Evolutionary conservation across 2,797 vertebrate genomes (phyloP), one percentile per base, ranked within the genome.

Genomic region (Taenioides sp.): DNA sequence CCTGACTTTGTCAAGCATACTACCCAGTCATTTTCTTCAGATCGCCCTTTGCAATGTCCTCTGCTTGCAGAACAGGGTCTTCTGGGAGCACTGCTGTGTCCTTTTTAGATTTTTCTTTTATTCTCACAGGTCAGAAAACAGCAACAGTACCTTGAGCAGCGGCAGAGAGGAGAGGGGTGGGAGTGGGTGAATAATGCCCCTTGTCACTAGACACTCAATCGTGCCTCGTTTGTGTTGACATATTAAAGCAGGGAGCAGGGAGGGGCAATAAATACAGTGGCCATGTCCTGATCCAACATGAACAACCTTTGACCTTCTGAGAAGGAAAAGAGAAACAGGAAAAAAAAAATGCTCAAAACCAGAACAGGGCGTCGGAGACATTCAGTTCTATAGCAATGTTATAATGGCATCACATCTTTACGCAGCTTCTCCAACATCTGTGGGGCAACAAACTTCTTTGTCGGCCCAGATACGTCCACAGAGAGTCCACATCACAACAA

Each of bases 201-300:
- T 65, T 91, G 89, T 92, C 87, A 78, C 40, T 65, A 85, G 76
- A 88, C 86, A 87, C 89, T 93, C 92, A 90, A 91, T 92, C 85
- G 82, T 89, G 70, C 75, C 87, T 91, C 54, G 75, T 91, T 92
- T 87, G 83, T 80, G 83, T 76, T 89, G 91, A 90, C 83, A 80
- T 79, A 88, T 92, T 82, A 86, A 87, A 89, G 77, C 84, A 74
- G 66, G 54, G 75, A 64, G 47, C 37, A 18, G 18, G 47, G 78
- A 69, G 74, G 67, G 78, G 61, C 69, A 81, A 87, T 89, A 91
- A 92, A 92, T 91, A 91, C 80, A 82, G 80, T n/a, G 74, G 43
- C 85, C 69, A 55, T 78, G 76, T 86, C 74, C 78, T 82, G 78
- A 90, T 82, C 84, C 72, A 68, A 75, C 77, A 78, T 65, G 59